phyloP scores from a whole-genome alignment of 2,888 invertebrate species.

The Brachypalpus laphriformis region DNA sequence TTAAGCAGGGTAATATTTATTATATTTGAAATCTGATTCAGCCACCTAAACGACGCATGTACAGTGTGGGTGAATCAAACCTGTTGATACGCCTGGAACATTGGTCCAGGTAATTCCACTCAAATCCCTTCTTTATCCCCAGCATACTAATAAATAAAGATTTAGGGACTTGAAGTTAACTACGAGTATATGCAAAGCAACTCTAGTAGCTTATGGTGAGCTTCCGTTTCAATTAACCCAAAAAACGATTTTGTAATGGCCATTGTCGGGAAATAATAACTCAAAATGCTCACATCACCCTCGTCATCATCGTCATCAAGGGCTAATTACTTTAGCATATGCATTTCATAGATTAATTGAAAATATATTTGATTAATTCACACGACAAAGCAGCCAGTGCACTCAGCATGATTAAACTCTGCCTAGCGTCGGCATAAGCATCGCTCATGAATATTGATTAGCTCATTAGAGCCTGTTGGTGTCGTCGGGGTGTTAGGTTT shows the following conservation, averaged over 20 bases:
- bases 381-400: constrained; percentile 56
- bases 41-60: not conserved
- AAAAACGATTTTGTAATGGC: not conserved
- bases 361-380: constrained; percentile 67
- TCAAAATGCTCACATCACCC: not conserved
- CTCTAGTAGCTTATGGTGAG: not conserved
- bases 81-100: constrained; percentile 26
- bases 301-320: not conserved
- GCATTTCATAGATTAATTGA: constrained; percentile 62
- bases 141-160: constrained; percentile 16
- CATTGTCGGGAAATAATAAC: constrained; percentile 7
- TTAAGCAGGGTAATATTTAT: constrained; percentile 31
- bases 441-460: constrained; percentile 70
- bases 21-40: constrained; percentile 14
- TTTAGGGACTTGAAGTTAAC: not conserved
- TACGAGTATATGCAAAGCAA: not conserved
- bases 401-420: constrained; percentile 67
- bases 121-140: constrained; percentile 19
- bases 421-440: constrained; percentile 18
- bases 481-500: constrained; percentile 58
- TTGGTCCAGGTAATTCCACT: constrained; percentile 9
- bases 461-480: constrained; percentile 60
- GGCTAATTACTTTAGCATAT: constrained; percentile 60
- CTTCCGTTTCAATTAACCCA: not conserved
- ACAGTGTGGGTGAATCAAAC: constrained; percentile 2